phyloP scores from a whole-genome alignment of 1,140 invertebrate species.

The Atopsyche davidsoni region DNA sequence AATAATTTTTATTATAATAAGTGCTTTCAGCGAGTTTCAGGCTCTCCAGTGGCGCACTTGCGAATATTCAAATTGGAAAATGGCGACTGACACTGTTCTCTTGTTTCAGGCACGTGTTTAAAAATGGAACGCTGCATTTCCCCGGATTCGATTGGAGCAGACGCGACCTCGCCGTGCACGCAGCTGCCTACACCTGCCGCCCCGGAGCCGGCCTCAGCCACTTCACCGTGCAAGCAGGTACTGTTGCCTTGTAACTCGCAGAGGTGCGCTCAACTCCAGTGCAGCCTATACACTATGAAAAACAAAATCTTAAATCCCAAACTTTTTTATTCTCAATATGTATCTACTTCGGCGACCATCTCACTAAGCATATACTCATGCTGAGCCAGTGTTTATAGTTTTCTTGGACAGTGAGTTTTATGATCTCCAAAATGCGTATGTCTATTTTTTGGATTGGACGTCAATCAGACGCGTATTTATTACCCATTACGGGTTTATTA shows the following conservation, averaged over 20 bases:
- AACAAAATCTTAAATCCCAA: not conserved
- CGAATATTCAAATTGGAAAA: no score
- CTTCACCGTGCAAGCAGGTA: constrained; percentile 7
- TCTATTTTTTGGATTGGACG: no score
- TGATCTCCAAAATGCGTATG: no score
- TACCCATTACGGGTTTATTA: no score
- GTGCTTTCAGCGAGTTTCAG: no score
- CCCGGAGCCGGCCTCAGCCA: constrained; percentile 57
- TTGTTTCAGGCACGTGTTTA: constrained; percentile 61
- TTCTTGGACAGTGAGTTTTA: no score
- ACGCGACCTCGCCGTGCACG: constrained; percentile 72
- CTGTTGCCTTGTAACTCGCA: no score
- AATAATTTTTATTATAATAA: no score
- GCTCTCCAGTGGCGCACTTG: no score
- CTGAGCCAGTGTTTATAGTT: not conserved
- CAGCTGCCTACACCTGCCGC: constrained; percentile 74
- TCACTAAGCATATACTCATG: not conserved
- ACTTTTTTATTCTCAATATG: not conserved
- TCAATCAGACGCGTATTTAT: no score
- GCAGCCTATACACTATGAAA: not conserved
- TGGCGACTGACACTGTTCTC: no score
- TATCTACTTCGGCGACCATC: not conserved
- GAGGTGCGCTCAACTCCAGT: not conserved
- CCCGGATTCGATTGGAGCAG: constrained; percentile 67
- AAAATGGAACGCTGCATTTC: constrained; percentile 77